phyloP scores from a whole-genome alignment of 1,140 invertebrate species.

The Planococcus citri region DNA sequence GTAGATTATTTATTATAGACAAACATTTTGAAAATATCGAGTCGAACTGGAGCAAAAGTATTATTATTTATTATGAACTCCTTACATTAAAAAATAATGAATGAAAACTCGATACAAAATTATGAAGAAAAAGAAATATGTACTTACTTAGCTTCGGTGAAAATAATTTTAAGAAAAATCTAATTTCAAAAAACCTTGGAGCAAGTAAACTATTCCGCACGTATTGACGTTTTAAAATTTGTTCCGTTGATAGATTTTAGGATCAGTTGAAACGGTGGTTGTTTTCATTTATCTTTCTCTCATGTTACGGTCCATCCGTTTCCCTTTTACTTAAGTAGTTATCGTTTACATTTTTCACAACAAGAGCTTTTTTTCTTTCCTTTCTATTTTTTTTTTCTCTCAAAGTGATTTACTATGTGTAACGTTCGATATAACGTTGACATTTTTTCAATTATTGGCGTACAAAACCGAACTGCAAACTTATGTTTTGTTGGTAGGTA shows the following conservation, averaged over 20 bases:
- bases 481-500: not conserved
- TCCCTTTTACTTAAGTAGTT: not conserved
- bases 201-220: not conserved
- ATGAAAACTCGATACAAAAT: too few relatives aligned
- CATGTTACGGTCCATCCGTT: not conserved
- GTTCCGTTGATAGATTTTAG: not conserved
- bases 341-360: slow-evolving; percentile 7
- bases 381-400: not conserved
- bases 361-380: not conserved
- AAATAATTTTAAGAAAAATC: not conserved
- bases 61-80: too few relatives aligned
- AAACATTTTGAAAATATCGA: too few relatives aligned
- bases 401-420: not conserved
- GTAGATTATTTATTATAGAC: too few relatives aligned
- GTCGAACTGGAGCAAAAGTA: too few relatives aligned
- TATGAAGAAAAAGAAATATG: too few relatives aligned
- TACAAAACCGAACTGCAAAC: not conserved
- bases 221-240: slow-evolving; percentile 1
- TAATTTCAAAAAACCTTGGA: not conserved
- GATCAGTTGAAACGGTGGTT: not conserved
- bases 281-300: not conserved
- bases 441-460: not conserved
- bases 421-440: not conserved
- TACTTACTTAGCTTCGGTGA: too few relatives aligned
- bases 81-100: too few relatives aligned